Conservation (phyloP, 2,113 vertebrate genomes). For the Oncorhynchus masou region DNA sequence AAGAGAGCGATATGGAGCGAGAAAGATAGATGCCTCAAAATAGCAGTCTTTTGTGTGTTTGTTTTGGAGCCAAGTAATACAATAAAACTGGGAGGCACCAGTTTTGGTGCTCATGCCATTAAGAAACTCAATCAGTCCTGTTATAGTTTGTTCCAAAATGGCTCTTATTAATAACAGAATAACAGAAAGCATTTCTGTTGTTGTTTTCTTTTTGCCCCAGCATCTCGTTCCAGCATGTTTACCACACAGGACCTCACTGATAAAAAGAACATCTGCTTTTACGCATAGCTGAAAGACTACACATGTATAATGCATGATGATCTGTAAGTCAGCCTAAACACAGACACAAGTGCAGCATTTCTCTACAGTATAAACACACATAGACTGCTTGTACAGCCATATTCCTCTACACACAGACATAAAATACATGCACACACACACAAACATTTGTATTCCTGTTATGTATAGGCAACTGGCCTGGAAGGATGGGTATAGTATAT, state of each 20-base stretch:
- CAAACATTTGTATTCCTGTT: slow-evolving; percentile 23
- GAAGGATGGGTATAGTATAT: slow-evolving; percentile 4
- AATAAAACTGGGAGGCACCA: slow-evolving; percentile 26
- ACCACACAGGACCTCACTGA: slow-evolving; percentile 52
- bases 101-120: slow-evolving; percentile 40
- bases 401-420: too few relatives aligned
- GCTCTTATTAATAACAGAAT: slow-evolving; percentile 59
- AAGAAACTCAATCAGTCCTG: slow-evolving; percentile 44
- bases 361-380: slow-evolving; percentile 60
- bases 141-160: slow-evolving; percentile 64
- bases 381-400: slow-evolving; percentile 8
- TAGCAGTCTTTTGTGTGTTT: neutral
- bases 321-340: slow-evolving; percentile 73
- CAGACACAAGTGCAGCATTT: slow-evolving; percentile 45
- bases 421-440: slow-evolving; percentile 13
- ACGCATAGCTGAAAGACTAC: slow-evolving; percentile 71
- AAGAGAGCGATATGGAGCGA: neutral
- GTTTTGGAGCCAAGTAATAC: slow-evolving; percentile 22
- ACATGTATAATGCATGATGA: slow-evolving; percentile 76
- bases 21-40: slow-evolving; percentile 6
- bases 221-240: slow-evolving; percentile 62
- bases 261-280: slow-evolving; percentile 76
- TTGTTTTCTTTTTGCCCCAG: slow-evolving; percentile 55
- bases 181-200: slow-evolving; percentile 59
- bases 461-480: too few relatives aligned